Base-by-base conservation (phyloP, 2,797 vertebrate species). In the Remorina albescens region DNA sequence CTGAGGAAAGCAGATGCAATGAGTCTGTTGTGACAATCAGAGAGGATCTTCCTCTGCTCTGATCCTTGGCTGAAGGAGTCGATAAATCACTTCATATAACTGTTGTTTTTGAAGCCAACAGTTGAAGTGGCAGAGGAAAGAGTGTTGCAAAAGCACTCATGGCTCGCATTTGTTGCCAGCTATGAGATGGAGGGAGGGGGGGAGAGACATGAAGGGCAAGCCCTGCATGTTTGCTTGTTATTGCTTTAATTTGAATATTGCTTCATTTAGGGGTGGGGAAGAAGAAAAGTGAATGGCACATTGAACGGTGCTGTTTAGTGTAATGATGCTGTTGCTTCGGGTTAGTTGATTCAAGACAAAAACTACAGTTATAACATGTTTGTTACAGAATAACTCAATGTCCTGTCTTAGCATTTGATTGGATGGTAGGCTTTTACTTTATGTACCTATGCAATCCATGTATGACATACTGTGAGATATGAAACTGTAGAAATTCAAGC, bases 1-100 rank as follows among this genome's bases (percentile, higher is more conserved):
- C 36, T 25, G 26, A 41, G 66, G 5, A 26, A n/a, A 64, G 12
- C 26, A 47, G 58, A 36, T 34, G 0, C 11, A 23, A 57, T 21
- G 4, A 26, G 4, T 54, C 25, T 39, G 26, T 26, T 15, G 46
- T 4, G 25, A 28, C 21, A 61, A 67, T 80, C 77, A 84, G 78
- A 83, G 58, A 67, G 36, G 23, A 8, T 59, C 72, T 69, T 65
- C 61, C 26, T 62, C 44, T 54, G 69, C 62, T 77, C 47, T 86
- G 84, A 90, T 89, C 84, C 85, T 62, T 63, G 49, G 51, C 72
- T 60, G 66, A 76, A 80, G 67, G 47, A 77, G 79, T 78, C 66
- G 57, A 91, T 92, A 92, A 89, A 93, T 94, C 89, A 94, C 89
- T 83, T 80, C 71, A 69, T 44, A 49, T 86, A 83, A 90, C 89